These are phyloP conservation scores for Anguilla obscura DNA, from an alignment of 2,797 vertebrate genomes.

Conservation along the genomic window DNA sequence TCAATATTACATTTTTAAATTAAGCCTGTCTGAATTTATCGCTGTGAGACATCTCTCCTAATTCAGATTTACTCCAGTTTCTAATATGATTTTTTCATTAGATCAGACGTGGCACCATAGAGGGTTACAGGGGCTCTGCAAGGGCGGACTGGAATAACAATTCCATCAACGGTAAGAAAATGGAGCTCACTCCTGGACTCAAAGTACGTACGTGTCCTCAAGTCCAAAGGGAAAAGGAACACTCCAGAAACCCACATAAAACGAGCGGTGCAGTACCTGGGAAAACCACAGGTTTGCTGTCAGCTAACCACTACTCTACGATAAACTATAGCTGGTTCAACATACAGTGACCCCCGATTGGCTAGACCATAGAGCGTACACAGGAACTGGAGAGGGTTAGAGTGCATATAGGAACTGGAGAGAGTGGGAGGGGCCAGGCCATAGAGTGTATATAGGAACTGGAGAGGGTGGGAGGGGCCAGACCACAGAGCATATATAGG, in stretches of 20 bases:
- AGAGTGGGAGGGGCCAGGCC: too few species aligned
- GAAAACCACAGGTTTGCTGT: neutral
- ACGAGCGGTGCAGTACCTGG: neutral
- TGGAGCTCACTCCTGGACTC: neutral
- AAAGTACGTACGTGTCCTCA: too few species aligned
- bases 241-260: neutral
- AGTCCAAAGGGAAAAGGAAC: constrained; percentile 13
- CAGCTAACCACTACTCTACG: neutral
- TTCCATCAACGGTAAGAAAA: constrained; percentile 38
- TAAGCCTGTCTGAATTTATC: constrained; percentile 46
- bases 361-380: too few species aligned
- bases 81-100: constrained; percentile 38
- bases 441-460: too few species aligned
- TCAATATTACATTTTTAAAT: constrained; percentile 53
- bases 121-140: neutral
- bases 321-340: neutral
- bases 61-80: constrained; percentile 46
- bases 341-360: too few species aligned
- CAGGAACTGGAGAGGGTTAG: too few species aligned
- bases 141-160: constrained; percentile 11
- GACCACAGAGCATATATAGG: too few species aligned
- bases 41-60: constrained; percentile 49
- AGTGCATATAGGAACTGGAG: too few species aligned
- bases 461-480: too few species aligned
- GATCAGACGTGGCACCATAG: constrained; percentile 12